Evolutionary conservation across 2,888 invertebrate genomes (phyloP), one percentile per base, ranked within the genome.

Genomic region (Rhagophthalmus giganteus): DNA sequence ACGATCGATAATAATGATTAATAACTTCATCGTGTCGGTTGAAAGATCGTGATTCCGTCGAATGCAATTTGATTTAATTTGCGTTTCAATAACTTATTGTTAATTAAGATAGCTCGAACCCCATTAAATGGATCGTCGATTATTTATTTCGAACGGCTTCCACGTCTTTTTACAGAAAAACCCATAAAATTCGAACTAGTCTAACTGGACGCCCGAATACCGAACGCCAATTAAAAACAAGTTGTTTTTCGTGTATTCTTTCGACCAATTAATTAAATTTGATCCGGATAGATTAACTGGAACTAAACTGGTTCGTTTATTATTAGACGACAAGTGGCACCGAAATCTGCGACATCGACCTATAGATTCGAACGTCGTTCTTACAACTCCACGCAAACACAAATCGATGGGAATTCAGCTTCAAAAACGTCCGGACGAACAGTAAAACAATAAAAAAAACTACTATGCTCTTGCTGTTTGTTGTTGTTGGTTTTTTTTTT

Each of bases 11-110:
- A 32, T 13, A 27, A 35, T 44, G 34, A 44, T 44, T 44, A 44
- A 44, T 44, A 44, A 44, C 44, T 44, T 28, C 15, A 44, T 44
- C 27, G 26, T 6, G 5, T 25, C n/a, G n/a, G n/a, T n/a, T n/a
- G n/a, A 42, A 33, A 16, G 27, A 33, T 44, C 44, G 44, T 44
- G 44, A 26, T 44, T 34, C 27, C 26, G 20, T 16, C 6, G 34
- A 34, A 34, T 20, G 34, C 24, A 10, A 1, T 33, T 16, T 16
- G 20, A 14, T 16, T 15, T 9, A 33, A 33, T 15, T 15, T 2
- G 8, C 30, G 11, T 6, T 11, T 9, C 2, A 30, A 30, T 32
- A 13, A 32, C 9, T 32, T 32, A 32, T 32, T 5, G 8, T 27
- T 3, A 2, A 3, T 12, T 30, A 6, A 12, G 5, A 2, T 7